Base-by-base conservation (phyloP, 1,140 invertebrate species). In the Cheumatopsyche charites region DNA sequence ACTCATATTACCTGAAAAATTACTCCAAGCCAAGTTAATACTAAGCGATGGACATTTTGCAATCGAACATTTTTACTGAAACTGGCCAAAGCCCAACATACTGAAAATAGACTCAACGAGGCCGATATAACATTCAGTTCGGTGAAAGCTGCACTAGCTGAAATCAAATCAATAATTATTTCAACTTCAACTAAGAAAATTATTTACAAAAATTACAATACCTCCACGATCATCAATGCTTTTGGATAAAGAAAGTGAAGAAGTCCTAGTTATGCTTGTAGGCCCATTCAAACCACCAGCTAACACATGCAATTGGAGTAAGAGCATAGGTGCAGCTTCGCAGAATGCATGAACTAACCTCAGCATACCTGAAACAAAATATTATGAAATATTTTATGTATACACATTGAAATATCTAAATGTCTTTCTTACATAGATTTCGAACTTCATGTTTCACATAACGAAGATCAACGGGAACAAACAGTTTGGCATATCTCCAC, bases 71-170 rank as follows among this genome's bases (percentile, higher is more conserved):
- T 92, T 82, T 95, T 95, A 78, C 91, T 94, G 80, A 95, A 96
- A 67, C 93, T 95, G 15, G 94, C 94, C 17, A 97, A 84, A 19
- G 93, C 91, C 94, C 94, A 96, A 78, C 93, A 94, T 19, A 95
- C 90, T 71, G 90, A 93, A 83, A 95, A 92, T 3, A 96, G 81
- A 1, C 92, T 94, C 6, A 95, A 82, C 0, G 89, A 87, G 2
- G 91, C 90, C 0, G 93, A 93, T n/a, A 96, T 92, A 49, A 91
- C 87, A 74, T 92, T 91, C 65, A 95, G 79, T 79, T 95, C 90
- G 29, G 88, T 88, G 69, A 92, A 87, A 70, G 91, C 86, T 65
- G 85, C 84, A 77, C 83, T 84, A 5, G 82, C 83, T 83, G 74
- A 1, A 78, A 76, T 82, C 84, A 86, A 80, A 61, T 70, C 19